These are phyloP conservation scores for Allacma fusca DNA, from an alignment of 2,888 invertebrate genomes.

Conservation along the genomic window DNA sequence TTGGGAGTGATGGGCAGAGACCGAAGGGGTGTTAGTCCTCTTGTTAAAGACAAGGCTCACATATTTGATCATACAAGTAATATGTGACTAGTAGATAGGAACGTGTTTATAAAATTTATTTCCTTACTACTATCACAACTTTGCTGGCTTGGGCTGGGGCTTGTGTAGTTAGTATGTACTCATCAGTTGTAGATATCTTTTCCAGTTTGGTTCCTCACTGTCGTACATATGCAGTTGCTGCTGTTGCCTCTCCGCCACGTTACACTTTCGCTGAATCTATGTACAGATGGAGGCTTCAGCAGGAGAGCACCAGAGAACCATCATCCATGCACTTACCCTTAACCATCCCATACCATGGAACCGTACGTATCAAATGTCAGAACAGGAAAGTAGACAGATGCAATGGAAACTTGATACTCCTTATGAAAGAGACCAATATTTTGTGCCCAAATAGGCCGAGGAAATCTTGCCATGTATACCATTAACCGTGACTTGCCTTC, in stretches of 20 bases:
- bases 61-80: background rate
- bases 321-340: slow-evolving; percentile 7
- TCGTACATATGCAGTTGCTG: background rate
- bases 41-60: slow-evolving; percentile 1
- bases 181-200: background rate
- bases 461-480: slow-evolving; percentile 45
- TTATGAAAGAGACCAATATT: slow-evolving; percentile 59
- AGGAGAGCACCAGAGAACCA: background rate
- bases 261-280: slow-evolving; percentile 9
- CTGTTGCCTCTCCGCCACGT: background rate
- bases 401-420: slow-evolving; percentile 60
- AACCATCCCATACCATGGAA: slow-evolving; percentile 28
- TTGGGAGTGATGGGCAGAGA: slow-evolving; percentile 8
- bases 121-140: slow-evolving; percentile 3
- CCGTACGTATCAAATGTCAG: slow-evolving; percentile 59
- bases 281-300: background rate
- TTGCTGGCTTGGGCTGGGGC: no score
- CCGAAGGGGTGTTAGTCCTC: slow-evolving; percentile 2
- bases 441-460: slow-evolving; percentile 48
- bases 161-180: background rate
- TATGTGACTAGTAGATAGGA: background rate
- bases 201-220: background rate
- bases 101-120: slow-evolving; percentile 25
- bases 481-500: slow-evolving; percentile 46
- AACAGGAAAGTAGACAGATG: slow-evolving; percentile 62